Evolutionary conservation across 2,888 invertebrate species (phyloP), one percentile per base, ranked within the genome.

Genomic region (Dioctria rufipes): DNA sequence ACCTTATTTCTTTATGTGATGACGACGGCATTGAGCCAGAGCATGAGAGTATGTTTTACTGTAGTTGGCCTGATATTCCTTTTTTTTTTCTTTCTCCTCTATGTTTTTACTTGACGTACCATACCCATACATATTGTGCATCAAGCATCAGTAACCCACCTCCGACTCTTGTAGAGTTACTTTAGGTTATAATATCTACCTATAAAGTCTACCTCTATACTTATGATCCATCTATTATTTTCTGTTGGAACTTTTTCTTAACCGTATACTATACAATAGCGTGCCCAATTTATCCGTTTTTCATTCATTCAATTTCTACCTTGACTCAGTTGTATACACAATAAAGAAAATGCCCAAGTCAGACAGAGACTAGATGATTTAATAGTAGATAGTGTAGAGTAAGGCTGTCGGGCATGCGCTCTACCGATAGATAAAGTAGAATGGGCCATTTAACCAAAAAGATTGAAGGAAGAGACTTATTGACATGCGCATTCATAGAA

Each of bases 281-380:
- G 54, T n/a, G n/a, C n/a, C 54, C 54, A 54, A 54, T 54, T 54
- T n/a, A 54, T 46, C 54, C n/a, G 11, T n/a, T 54, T n/a, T 54
- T 54, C 54, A 54, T 54, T 54, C n/a, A 11, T 11, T n/a, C 8
- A 46, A 46, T 46, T 46, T 46, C 46, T 46, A 46, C 46, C 46
- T 46, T 46, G 46, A 46, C 46, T 46, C 46, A 46, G 8, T 46
- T 46, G 2, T 46, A 8, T 46, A 46, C 46, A 46, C 8, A 46
- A 25, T 25, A 25, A 25, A 25, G 25, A 25, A 25, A 25, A 25
- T 25, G 25, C 25, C 25, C 25, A 25, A 25, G 25, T 25, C 25
- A 25, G 25, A 25, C 25, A 25, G 25, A 25, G 25, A 25, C 25
- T 25, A 25, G 25, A 25, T 46, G 49, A 5, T 46, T 9, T 9